These are phyloP conservation scores for Chinchilla lanigera DNA, from an alignment of 2,113 vertebrate species.

Conservation along the genomic window DNA sequence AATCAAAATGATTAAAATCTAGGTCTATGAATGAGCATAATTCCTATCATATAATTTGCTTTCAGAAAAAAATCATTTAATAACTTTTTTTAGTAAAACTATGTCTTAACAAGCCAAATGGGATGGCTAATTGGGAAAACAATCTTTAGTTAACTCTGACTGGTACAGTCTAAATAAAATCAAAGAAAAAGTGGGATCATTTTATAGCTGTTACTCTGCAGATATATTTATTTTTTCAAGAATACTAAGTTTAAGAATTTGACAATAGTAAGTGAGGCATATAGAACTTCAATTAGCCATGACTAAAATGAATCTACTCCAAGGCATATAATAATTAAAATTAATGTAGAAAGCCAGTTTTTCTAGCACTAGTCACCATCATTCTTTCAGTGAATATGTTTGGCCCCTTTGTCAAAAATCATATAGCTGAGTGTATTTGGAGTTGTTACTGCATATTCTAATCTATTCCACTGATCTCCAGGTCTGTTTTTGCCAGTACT, in stretches of 20 bases:
- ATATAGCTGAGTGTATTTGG: neutral
- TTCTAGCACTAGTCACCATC: neutral
- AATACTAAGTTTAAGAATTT: neutral
- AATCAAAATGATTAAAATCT: constrained; percentile 66
- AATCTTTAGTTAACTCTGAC: neutral
- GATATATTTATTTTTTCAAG: constrained; percentile 8
- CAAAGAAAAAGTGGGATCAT: neutral
- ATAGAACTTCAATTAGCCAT: neutral
- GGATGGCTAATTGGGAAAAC: neutral
- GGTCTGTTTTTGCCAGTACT: neutral
- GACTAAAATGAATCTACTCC: neutral
- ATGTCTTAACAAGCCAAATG: constrained; percentile 45
- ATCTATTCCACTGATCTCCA: neutral
- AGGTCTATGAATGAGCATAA: neutral
- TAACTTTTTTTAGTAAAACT: constrained; percentile 20
- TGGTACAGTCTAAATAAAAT: constrained; percentile 30
- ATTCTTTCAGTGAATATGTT: neutral
- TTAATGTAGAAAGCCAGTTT: neutral
- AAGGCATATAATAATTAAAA: neutral
- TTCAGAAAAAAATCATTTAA: constrained; percentile 28
- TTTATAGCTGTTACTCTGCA: neutral
- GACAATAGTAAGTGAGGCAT: neutral
- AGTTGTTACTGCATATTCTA: neutral
- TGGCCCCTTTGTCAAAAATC: neutral
- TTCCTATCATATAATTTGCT: constrained; percentile 55